These are phyloP conservation scores for Montipora efflorescens DNA, from an alignment of 64 coral and sea anemone species.

Conservation along the genomic window DNA sequence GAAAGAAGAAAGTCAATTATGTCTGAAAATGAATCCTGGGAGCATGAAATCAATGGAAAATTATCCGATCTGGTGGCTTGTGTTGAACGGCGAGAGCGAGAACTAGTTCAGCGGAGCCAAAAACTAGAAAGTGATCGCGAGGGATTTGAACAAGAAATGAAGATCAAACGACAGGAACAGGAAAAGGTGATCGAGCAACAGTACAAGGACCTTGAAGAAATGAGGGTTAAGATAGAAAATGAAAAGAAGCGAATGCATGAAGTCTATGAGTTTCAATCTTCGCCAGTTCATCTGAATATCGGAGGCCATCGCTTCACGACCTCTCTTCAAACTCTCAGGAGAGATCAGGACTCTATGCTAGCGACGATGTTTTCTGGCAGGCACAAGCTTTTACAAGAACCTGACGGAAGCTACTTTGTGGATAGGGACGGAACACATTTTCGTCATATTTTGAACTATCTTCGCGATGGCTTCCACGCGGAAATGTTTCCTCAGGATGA, in stretches of 20 bases:
- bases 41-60: constrained; percentile 55
- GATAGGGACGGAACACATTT: constrained; percentile 97
- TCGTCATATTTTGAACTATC: constrained; percentile 93
- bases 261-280: constrained; percentile 83
- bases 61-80: constrained; percentile 73
- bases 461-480: constrained; percentile 88
- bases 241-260: constrained; percentile 88
- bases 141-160: constrained; percentile 88
- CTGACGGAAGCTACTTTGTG: constrained; percentile 91
- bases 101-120: constrained; percentile 66
- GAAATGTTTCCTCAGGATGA: constrained; percentile 92
- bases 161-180: constrained; percentile 57
- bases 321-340: constrained; percentile 84
- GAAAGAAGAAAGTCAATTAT: constrained; percentile 21
- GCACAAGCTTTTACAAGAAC: constrained; percentile 72
- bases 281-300: constrained; percentile 91
- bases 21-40: constrained; percentile 69
- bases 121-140: constrained; percentile 72
- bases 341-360: constrained; percentile 91
- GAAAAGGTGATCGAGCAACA: constrained; percentile 73
- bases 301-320: constrained; percentile 91
- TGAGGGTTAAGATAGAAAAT: constrained; percentile 74
- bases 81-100: constrained; percentile 87
- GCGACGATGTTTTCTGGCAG: constrained; percentile 98
- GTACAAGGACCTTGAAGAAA: constrained; percentile 70